These are phyloP conservation scores for Eupithecia subfuscata DNA, from an alignment of 2,888 invertebrate species.

Conservation along the genomic window DNA sequence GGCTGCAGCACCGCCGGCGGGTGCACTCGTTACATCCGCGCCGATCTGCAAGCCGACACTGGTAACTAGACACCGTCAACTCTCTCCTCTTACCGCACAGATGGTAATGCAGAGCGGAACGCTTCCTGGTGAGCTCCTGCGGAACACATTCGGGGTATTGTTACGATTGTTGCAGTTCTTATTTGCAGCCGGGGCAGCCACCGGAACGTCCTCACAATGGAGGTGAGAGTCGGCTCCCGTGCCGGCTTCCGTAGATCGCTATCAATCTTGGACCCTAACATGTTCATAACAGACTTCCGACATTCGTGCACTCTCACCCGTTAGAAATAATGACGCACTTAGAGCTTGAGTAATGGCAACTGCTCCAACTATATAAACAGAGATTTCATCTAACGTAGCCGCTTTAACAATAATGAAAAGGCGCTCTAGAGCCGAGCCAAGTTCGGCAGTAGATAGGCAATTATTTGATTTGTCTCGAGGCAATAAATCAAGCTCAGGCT, in stretches of 20 bases:
- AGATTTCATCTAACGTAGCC: conserved; percentile 36
- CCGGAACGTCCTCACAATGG: conserved; percentile 73
- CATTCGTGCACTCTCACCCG: conserved; percentile 54
- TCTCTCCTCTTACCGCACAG: conserved; percentile 75
- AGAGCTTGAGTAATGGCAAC: conserved; percentile 43
- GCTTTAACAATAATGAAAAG: conserved; percentile 21
- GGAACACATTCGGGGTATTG: conserved; percentile 57
- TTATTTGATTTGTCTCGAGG: conserved; percentile 37
- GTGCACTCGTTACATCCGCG: conserved; percentile 65
- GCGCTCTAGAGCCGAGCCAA: conserved; percentile 11
- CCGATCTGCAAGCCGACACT: conserved; percentile 73
- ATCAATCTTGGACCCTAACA: conserved; percentile 66
- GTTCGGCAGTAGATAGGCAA: conserved; percentile 1
- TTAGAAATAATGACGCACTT: conserved; percentile 46
- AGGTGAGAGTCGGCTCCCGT: conserved; percentile 72
- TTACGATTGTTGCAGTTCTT: conserved; percentile 67
- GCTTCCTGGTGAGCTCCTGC: conserved; percentile 72
- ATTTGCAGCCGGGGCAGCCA: conserved; percentile 59
- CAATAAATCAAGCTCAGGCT: conserved; percentile 26
- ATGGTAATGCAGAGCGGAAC: conserved; percentile 80
- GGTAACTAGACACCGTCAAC: conserved; percentile 70
- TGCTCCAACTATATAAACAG: conserved; percentile 32
- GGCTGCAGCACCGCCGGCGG: conserved; percentile 57
- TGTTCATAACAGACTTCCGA: conserved; percentile 63
- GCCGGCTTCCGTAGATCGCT: conserved; percentile 70